Evolutionary conservation across 2,888 invertebrate species (phyloP), one percentile per base, ranked within the genome.

Genomic region (Dromius quadrimaculatus): DNA sequence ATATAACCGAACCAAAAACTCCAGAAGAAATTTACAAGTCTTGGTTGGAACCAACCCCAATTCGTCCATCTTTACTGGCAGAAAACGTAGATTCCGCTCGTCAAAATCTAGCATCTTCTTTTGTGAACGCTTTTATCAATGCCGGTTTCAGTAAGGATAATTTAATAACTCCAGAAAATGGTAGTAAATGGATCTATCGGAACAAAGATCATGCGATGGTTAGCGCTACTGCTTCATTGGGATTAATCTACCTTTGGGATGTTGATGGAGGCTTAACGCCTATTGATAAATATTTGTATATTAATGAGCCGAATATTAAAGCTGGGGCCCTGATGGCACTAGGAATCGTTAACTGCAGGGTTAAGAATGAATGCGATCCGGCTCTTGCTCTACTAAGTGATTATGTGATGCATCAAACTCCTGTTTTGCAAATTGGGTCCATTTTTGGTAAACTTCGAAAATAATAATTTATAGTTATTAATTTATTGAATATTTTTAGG

Each of bases 21-120:
- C 99, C 99, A 0, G 98, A 99, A 81, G 98, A 98, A 80, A 97
- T 99, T 8, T 99, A 98, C 84, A 99, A 99, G 83, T 93, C 94
- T 0, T 98, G 98, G 88, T 84, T 99, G 73, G 99, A 99, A 83
- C 87, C 87, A 0, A 84, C 86, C 1, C 86, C 86, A 2, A 80
- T 87, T 1, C 85, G 94, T 23, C 90, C 92, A 0, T 89, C 92
- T 0, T 91, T 92, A 77, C 86, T 90, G 0, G 89, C 89, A 76
- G 84, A 84, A 36, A 85, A 85, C 74, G 90, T 95, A 0, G 98
- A 99, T 83, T 98, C 98, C 0, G 97, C 98, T 0, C 87, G 97
- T 41, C 97, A 98, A 82, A 99, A 99, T 83, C 85, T 99, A 17
- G 98, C 99, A 0, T 93, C 98, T 0, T 97, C 97, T 15, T 97